Evolutionary conservation across 2,797 vertebrate species (phyloP).

Genomic region (Leptodactylus fallax): DNA sequence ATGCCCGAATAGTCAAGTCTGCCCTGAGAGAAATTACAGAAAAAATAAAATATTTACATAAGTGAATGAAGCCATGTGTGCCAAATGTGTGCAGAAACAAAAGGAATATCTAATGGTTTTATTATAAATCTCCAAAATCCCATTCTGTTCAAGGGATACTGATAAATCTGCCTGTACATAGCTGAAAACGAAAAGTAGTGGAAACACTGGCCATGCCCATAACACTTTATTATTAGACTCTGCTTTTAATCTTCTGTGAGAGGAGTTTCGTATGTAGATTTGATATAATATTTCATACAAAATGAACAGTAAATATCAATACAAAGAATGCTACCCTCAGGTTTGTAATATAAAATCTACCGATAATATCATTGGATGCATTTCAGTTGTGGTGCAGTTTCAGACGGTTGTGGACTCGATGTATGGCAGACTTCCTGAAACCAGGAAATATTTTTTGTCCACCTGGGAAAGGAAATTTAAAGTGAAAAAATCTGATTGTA

Average conservation of each 20-base stretch:
- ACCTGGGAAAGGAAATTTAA: background rate
- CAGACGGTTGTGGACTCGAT: background rate
- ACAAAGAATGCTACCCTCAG: conserved; percentile 11
- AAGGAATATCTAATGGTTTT: background rate
- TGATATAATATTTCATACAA: conserved; percentile 4
- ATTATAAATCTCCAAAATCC: background rate
- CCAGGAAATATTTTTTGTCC: background rate
- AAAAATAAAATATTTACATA: background rate
- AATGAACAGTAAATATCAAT: background rate
- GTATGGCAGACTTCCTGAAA: background rate
- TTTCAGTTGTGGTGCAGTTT: background rate
- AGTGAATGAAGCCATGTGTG: background rate
- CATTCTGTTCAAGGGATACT: background rate
- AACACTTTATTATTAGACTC: background rate
- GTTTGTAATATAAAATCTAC: conserved; percentile 22
- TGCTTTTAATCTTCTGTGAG: background rate
- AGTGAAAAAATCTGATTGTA: background rate
- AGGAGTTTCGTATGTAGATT: conserved; percentile 20
- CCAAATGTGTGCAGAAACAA: conserved; percentile 33
- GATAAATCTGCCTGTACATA: background rate
- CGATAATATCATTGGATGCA: conserved; percentile 18
- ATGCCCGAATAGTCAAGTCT: background rate
- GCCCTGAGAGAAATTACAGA: background rate
- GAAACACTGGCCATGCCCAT: background rate
- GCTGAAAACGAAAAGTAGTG: background rate